Evolutionary conservation across 1,140 invertebrate genomes (phyloP).

Genomic region (Copidosoma floridanum): DNA sequence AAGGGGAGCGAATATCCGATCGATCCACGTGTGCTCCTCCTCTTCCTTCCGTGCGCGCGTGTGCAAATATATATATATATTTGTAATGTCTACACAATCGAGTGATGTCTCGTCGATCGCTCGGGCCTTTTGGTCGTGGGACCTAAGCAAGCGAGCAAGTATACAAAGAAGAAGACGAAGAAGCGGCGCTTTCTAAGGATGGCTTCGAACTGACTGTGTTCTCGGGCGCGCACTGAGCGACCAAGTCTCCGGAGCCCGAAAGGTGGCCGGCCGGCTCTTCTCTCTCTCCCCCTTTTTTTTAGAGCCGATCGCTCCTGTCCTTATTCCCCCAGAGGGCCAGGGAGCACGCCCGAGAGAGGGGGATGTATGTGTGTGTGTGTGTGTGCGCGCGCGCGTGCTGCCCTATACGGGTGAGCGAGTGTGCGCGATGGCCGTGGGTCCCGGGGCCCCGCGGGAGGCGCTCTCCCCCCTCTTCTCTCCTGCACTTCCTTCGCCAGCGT

Average conservation of each 20-base stretch:
- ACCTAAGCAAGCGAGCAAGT: no score
- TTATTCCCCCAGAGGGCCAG: slow-evolving; percentile 40
- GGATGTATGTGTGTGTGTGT: no score
- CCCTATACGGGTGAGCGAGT: slow-evolving; percentile 28
- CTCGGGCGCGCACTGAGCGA: slow-evolving; percentile 46
- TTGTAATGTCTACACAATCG: no score
- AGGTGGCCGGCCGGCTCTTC: slow-evolving; percentile 19
- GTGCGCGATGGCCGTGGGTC: slow-evolving; percentile 44
- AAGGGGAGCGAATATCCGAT: no score
- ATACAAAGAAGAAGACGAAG: no score
- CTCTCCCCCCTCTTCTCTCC: slow-evolving; percentile 18
- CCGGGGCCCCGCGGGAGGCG: slow-evolving; percentile 49
- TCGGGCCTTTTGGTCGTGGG: no score
- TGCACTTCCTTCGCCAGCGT: slow-evolving; percentile 8
- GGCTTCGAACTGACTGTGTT: slow-evolving; percentile 52
- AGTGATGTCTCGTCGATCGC: no score
- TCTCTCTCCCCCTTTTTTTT: background rate
- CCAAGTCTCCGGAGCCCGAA: slow-evolving; percentile 23
- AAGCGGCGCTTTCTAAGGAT: slow-evolving; percentile 54
- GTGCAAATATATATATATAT: no score
- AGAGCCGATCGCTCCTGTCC: background rate
- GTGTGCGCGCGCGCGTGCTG: no score
- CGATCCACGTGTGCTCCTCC: background rate
- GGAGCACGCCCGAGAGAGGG: no score
- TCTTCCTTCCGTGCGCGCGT: no score